phyloP scores from a whole-genome alignment of 2,113 vertebrate species.

The Ptyas mucosa region DNA sequence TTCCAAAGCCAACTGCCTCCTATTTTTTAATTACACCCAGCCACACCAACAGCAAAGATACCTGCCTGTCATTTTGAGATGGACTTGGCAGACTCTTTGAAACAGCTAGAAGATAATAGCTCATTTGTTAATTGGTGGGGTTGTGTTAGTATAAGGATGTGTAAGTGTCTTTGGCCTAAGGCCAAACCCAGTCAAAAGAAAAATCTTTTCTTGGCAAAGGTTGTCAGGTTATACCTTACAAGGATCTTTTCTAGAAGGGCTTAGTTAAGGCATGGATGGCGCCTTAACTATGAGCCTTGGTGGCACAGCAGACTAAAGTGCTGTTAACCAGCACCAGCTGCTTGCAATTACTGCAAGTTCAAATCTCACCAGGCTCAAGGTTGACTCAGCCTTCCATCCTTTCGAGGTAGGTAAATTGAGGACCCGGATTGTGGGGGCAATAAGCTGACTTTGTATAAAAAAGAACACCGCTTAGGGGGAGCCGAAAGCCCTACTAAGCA shows the following conservation, averaged over 20 bases:
- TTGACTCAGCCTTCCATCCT: too few relatives aligned
- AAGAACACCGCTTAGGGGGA: too few relatives aligned
- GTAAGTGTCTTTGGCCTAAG: background rate
- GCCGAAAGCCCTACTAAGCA: too few relatives aligned
- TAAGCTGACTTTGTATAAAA: too few relatives aligned
- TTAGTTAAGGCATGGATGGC: background rate
- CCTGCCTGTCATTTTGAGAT: background rate
- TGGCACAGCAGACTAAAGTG: too few relatives aligned
- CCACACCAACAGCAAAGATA: background rate
- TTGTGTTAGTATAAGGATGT: background rate
- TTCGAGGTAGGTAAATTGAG: too few relatives aligned
- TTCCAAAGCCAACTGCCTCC: background rate
- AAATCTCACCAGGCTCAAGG: too few relatives aligned
- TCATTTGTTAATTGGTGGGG: rapidly evolving
- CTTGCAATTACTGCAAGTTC: too few relatives aligned
- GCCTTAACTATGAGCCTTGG: too few relatives aligned
- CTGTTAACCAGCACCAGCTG: too few relatives aligned
- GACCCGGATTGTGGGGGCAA: too few relatives aligned
- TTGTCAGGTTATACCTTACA: background rate
- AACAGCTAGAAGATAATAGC: background rate
- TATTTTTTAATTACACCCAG: constrained; percentile 7
- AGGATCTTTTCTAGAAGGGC: background rate
- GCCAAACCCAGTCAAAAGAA: background rate
- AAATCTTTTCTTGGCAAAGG: background rate
- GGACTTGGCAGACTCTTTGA: background rate